Evolutionary conservation across 37 sponge, comb jelly and placozoan genomes (phyloP), one percentile per base, ranked within the genome.

Genomic region (Aplysina aerophoba): DNA sequence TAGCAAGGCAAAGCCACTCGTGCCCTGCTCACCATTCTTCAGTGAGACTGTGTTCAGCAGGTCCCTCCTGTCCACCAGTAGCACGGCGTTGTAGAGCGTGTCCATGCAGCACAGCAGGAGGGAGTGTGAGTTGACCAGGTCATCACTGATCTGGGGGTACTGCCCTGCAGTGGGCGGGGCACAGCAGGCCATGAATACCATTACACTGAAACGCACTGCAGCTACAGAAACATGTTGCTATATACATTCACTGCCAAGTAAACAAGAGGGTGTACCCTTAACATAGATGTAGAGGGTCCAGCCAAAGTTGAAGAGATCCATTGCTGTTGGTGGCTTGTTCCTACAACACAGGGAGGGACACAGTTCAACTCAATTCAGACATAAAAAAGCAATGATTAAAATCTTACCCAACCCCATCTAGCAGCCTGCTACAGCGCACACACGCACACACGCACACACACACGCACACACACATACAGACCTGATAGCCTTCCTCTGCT

Each of bases 71-170:
- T 80, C 88, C 22, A 71, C 60, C 8, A 84, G 54, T 25, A 87
- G 62, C 8, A 85, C 88, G 1, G 90, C 80, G n/a, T 74, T 61
- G 83, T 83, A 96, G 22, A 96, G 75, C 85, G 82, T 93, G 92
- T 96, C 95, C 63, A 96, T 33, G 30, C 95, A 93, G 81, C 96
- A 96, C 37, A 96, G 86, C 20, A 96, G 88, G 19, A 96, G 92
- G 50, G 93, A 91, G 65, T 93, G 92, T 2, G 95, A 93, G 85
- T 96, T 96, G 58, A 96, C 96, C 40, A 96, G 83, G 67, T 96
- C 95, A 73, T 90, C 94, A 38, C 87, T 91, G 85, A 96, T 92
- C 80, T 78, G 83, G 33, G 94, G 96, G 41, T 86, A 95, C 64
- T 93, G 86, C 33, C 89, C 95, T 95, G 56, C 15, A 69, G 41